Conservation (phyloP, 2,113 vertebrate genomes). For the Dryoscopus gambensis region DNA sequence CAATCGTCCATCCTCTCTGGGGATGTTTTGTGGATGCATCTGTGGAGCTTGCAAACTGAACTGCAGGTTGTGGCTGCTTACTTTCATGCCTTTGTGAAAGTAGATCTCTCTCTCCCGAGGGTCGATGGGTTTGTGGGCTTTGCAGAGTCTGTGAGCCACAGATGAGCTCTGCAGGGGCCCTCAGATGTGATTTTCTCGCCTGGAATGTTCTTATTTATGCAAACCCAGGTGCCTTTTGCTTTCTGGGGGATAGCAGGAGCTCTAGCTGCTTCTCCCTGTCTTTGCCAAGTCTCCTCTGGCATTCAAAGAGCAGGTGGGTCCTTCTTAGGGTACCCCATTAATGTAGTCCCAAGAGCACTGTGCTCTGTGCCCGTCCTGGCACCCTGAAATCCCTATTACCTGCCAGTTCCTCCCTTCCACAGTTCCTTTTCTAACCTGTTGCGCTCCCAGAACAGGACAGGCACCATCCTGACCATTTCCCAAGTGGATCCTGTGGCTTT, state of each 20-base stretch:
- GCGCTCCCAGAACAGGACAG: neutral
- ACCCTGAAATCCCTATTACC: neutral
- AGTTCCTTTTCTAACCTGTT: neutral
- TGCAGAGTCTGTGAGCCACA: neutral
- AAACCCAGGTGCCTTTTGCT: neutral
- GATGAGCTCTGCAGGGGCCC: neutral
- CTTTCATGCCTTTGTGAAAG: neutral
- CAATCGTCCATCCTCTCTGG: neutral
- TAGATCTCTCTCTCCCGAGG: neutral
- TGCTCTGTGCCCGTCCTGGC: neutral
- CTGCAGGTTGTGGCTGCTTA: neutral
- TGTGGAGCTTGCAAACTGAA: neutral
- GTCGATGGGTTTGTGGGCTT: neutral
- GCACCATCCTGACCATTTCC: neutral
- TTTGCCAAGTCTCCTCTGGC: neutral
- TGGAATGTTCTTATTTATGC: neutral
- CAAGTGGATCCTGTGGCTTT: neutral
- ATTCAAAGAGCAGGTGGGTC: neutral
- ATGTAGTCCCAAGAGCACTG: neutral
- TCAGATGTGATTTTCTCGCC: neutral
- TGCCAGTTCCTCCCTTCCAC: neutral
- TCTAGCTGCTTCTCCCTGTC: neutral
- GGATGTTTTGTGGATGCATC: neutral
- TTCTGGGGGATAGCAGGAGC: neutral
- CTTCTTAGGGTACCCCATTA: neutral